A percentile compares a stretch with the other conserved stretches of the same genome.
Conservation (phyloP, 2,888 invertebrate species). For the Athrips mouffetella region DNA sequence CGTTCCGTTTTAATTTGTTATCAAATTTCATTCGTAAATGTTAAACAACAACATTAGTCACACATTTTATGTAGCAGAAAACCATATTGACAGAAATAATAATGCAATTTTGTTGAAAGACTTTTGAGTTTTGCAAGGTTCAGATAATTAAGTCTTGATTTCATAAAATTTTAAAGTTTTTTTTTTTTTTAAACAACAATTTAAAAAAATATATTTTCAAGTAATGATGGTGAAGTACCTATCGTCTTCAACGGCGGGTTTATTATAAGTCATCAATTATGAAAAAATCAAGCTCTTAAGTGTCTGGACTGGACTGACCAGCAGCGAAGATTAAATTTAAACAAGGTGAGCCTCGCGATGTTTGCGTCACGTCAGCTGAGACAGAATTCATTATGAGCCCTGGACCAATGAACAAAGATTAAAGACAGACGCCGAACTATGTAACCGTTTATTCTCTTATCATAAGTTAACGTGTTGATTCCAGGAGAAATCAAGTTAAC, state of each 20-base stretch:
- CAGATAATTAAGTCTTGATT: not conserved
- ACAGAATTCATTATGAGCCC: conserved; percentile 66
- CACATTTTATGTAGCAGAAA: conserved; percentile 26
- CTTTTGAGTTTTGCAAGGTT: not conserved
- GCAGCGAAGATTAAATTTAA: conserved; percentile 50
- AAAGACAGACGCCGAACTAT: too few species aligned
- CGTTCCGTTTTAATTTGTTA: conserved; percentile 40
- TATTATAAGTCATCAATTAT: conserved; percentile 43
- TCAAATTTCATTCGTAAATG: conserved; percentile 39
- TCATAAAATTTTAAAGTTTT: not conserved
- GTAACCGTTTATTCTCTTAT: too few species aligned
- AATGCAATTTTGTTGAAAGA: conserved; percentile 24
- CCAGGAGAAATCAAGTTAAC: too few species aligned
- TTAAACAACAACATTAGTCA: conserved; percentile 27
- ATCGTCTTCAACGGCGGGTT: conserved; percentile 21
- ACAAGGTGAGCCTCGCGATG: conserved; percentile 44
- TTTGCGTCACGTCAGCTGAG: conserved; percentile 55
- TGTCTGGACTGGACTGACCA: conserved; percentile 18
- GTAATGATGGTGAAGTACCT: too few species aligned
- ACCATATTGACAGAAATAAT: too few species aligned
- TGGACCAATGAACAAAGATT: not conserved
- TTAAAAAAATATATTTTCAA: too few species aligned
- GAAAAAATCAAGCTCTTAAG: conserved; percentile 41
- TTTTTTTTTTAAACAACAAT: too few species aligned
- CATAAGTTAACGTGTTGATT: too few species aligned